Conservation (phyloP, 2,888 invertebrate genomes). For the Amiota minor region DNA sequence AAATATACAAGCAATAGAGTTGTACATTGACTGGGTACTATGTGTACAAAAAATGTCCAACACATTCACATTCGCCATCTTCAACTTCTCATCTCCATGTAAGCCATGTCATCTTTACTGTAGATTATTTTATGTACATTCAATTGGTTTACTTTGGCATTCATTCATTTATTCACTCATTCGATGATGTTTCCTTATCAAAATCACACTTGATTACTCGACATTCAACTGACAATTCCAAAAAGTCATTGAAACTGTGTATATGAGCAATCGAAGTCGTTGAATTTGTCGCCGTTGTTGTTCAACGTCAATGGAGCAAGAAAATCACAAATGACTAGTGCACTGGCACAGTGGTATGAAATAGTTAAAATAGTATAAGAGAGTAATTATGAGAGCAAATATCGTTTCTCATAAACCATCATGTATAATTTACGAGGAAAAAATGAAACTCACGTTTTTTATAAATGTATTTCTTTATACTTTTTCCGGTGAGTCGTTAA, state of each 20-base stretch:
- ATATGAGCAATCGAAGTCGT: conserved; percentile 11
- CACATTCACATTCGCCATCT: neutral
- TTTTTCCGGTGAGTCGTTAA: too few relatives aligned
- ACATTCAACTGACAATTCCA: conserved; percentile 46
- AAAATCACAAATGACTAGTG: conserved; percentile 44
- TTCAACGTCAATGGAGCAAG: conserved; percentile 56
- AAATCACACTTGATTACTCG: conserved; percentile 57
- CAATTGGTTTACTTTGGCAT: too few relatives aligned
- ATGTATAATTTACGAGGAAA: too few relatives aligned
- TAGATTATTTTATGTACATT: neutral
- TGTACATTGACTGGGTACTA: too few relatives aligned
- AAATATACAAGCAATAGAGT: neutral
- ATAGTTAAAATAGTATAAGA: neutral
- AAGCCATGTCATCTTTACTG: neutral
- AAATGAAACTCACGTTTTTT: too few relatives aligned
- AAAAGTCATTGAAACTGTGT: conserved; percentile 20
- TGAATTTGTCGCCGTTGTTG: neutral
- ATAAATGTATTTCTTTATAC: too few relatives aligned
- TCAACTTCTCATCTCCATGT: too few relatives aligned
- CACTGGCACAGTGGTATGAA: conserved; percentile 43
- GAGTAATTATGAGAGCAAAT: too few relatives aligned
- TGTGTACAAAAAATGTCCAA: neutral
- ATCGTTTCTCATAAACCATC: too few relatives aligned
- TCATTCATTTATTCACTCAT: too few relatives aligned
- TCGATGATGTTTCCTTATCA: conserved; percentile 56